Evolutionary conservation across 2,113 vertebrate genomes (phyloP).

Genomic region (Felis catus): DNA sequence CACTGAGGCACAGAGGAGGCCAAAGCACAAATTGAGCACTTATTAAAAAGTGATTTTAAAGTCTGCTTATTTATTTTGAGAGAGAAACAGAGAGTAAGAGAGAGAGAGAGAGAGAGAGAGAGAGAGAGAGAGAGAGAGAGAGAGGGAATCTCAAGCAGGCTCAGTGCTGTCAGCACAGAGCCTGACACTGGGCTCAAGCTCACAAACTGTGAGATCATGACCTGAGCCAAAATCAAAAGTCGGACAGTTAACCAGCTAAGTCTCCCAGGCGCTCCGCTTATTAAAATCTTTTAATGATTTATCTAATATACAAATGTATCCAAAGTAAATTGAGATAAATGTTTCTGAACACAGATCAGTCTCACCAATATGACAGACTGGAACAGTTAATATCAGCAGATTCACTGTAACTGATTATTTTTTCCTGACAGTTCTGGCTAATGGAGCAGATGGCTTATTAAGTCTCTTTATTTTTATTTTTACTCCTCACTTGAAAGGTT

Average conservation of each 20-base stretch:
- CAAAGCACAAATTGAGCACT: neutral
- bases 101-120: too few relatives aligned
- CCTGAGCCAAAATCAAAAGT: too few relatives aligned
- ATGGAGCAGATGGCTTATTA: neutral
- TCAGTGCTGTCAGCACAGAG: too few relatives aligned
- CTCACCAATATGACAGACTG: neutral
- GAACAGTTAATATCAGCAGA: neutral
- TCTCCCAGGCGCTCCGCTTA: too few relatives aligned
- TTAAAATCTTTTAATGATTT: neutral
- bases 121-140: too few relatives aligned
- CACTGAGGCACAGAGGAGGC: neutral
- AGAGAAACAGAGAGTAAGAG: too few relatives aligned
- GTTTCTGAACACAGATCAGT: neutral
- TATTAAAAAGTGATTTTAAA: neutral
- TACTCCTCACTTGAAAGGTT: neutral
- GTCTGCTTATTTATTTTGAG: too few relatives aligned
- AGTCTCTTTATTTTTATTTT: neutral
- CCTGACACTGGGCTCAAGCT: too few relatives aligned
- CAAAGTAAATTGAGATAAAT: neutral
- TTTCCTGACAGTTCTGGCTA: neutral
- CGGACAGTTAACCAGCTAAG: too few relatives aligned
- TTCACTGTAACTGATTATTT: neutral
- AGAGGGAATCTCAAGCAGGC: too few relatives aligned
- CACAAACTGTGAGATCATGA: too few relatives aligned
- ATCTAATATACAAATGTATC: neutral